These are phyloP conservation scores for Dipodomys spectabilis DNA, from an alignment of 2,113 vertebrate species.

Conservation along the genomic window DNA sequence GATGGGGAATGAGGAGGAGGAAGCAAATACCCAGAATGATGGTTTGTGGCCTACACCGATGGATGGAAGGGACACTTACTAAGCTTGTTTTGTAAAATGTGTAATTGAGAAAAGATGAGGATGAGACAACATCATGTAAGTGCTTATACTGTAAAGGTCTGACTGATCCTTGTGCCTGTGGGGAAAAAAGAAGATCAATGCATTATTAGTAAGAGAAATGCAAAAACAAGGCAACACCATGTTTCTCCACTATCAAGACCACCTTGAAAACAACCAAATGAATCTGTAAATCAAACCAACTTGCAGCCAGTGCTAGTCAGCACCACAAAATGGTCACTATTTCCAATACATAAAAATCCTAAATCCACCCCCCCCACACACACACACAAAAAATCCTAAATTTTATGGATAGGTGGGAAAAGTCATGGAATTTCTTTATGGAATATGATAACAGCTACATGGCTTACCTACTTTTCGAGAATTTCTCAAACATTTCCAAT, in stretches of 20 bases:
- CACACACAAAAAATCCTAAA: background rate
- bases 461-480: background rate
- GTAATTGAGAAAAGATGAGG: background rate
- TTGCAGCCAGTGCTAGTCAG: background rate
- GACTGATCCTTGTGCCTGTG: background rate
- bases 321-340: background rate
- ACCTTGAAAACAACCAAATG: background rate
- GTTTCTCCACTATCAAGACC: background rate
- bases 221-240: background rate
- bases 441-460: slow-evolving; percentile 18
- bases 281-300: background rate
- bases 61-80: background rate
- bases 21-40: background rate
- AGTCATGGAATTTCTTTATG: background rate
- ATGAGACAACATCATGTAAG: background rate
- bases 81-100: slow-evolving; percentile 10
- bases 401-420: background rate
- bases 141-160: background rate
- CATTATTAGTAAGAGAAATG: background rate
- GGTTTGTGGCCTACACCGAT: background rate
- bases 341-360: background rate
- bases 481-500: slow-evolving; percentile 12
- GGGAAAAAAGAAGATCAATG: background rate
- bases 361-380: background rate
- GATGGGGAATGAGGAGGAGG: background rate